A percentile compares a stretch with the other conserved stretches of the same genome.
Conservation (phyloP, 2,113 vertebrate species). For the Neopipo cinnamomea region DNA sequence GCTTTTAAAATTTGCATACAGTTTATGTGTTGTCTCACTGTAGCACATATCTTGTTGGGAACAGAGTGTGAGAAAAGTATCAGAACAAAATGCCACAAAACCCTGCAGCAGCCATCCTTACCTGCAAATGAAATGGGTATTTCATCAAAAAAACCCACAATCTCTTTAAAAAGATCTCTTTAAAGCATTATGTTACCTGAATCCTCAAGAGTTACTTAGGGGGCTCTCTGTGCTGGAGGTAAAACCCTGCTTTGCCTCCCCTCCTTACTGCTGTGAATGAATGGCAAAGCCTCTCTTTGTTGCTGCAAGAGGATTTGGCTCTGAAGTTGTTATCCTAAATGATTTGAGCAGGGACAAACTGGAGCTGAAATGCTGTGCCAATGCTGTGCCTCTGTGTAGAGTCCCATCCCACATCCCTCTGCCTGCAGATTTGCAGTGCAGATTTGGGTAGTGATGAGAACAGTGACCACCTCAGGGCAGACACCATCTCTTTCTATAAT, state of each 20-base stretch:
- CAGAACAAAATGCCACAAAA: background rate
- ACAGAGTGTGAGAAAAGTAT: background rate
- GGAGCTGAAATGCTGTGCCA: background rate
- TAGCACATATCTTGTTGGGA: background rate
- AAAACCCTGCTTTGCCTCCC: background rate
- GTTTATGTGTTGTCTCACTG: background rate
- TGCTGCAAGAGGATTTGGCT: background rate
- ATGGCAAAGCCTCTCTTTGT: background rate
- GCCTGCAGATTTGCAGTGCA: background rate
- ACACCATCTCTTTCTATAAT: background rate
- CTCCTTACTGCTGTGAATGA: background rate
- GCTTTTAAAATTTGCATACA: background rate
- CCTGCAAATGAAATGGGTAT: background rate
- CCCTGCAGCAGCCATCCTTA: background rate
- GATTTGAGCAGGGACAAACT: background rate
- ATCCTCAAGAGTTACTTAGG: background rate
- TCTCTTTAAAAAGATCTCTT: background rate
- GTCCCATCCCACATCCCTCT: accelerated
- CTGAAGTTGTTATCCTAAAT: background rate
- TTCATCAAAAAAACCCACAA: background rate
- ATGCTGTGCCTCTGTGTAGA: background rate
- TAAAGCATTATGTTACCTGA: background rate
- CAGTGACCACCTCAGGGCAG: background rate
- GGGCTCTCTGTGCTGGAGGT: background rate
- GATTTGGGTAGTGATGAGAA: background rate